A percentile compares a stretch with the other conserved stretches of the same genome.
Conservation (phyloP, 2,888 invertebrate genomes). For the Buathra laborator region DNA sequence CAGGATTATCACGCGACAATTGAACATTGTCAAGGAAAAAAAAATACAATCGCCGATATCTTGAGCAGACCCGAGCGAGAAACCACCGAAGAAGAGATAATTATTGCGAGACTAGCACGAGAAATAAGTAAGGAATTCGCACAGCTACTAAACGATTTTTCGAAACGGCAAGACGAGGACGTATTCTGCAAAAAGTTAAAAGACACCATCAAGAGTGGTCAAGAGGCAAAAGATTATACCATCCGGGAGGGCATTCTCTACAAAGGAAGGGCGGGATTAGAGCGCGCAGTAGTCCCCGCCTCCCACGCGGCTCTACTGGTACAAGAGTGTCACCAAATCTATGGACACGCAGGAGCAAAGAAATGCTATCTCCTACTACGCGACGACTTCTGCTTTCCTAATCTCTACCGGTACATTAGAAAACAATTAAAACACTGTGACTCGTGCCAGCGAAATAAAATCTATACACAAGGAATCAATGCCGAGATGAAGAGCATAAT, state of each 20-base stretch:
- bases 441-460: conserved; percentile 15
- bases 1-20: neutral
- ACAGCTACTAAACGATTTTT: neutral
- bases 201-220: neutral
- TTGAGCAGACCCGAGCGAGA: neutral
- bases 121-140: neutral
- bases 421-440: conserved; percentile 35
- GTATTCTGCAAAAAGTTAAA: neutral
- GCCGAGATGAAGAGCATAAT: neutral
- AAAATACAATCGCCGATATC: neutral
- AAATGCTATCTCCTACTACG: neutral
- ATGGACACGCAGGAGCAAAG: neutral
- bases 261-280: neutral
- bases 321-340: neutral
- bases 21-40: neutral
- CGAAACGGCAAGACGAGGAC: neutral
- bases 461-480: too few relatives aligned
- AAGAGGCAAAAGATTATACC: neutral
- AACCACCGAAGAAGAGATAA: neutral
- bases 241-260: neutral
- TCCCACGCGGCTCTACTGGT: neutral
- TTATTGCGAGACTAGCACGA: neutral
- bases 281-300: neutral
- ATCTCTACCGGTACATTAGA: neutral
- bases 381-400: neutral